Evolutionary conservation across 1,140 invertebrate genomes (phyloP), one percentile per base, ranked within the genome.

Genomic region (Chymomyza costata): DNA sequence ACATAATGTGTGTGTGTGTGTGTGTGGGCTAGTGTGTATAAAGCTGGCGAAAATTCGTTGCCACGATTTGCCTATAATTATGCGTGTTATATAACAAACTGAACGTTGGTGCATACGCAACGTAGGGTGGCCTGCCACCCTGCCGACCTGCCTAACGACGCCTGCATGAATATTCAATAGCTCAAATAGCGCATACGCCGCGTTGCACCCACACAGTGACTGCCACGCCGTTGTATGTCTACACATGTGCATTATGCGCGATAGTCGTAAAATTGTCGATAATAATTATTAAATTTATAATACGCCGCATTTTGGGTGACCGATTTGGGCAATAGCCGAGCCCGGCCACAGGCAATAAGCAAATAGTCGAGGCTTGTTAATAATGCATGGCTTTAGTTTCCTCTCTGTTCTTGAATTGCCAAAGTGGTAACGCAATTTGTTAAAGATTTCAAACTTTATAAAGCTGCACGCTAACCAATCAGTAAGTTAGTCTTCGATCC

Each of bases 31-130:
- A 15, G 34, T 21, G 40, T 39, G 30, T 68, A 51, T 65, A 47
- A 68, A 64, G 39, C 61, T 66, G 71, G 71, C 63, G 73, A 80
- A 78, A 80, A 80, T 80, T 80, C 73, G 73, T 73, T 80, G 73
- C 59, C 73, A 68, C 73, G 73, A 80, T 80, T 80, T 80, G 73
- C 67, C 73, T 80, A 80, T 80, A 80, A 80, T 80, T 80, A 80
- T 80, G 73, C 81, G 73, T 80, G 73, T 80, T 80, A 80, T 80
- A 80, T 80, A 80, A 80, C 73, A 80, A 80, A 80, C 73, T 80
- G 67, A 63, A 80, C 70, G 80, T 70, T 64, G 63, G 54, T n/a
- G 54, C 63, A 78, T 66, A 60, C 66, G 54, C 57, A 35, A 40
- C 41, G 47, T 47, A 46, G 51, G 37, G 10, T 6, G 8, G 14